phyloP scores from a whole-genome alignment of 2,888 invertebrate species.

The Patella pellucida region DNA sequence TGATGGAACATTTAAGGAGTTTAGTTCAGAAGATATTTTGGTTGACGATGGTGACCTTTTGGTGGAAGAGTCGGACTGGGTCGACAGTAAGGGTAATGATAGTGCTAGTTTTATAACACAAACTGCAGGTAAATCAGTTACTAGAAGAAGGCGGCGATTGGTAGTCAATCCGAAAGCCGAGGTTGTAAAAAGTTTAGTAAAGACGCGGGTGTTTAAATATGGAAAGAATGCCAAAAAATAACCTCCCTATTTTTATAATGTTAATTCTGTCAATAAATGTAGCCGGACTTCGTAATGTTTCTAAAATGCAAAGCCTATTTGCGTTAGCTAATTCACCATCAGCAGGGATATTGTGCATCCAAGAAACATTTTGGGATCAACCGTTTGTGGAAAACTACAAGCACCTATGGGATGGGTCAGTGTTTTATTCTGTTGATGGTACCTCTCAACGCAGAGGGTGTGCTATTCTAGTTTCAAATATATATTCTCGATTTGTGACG shows the following conservation, averaged over 20 bases:
- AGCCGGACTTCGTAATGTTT: neutral
- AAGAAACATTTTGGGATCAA: neutral
- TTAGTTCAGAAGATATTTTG: neutral
- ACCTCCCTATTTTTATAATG: neutral
- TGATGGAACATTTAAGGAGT: no score
- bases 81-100: neutral
- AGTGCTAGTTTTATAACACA: no score
- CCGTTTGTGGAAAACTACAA: no score
- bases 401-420: no score
- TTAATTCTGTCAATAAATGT: neutral
- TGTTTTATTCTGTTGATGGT: no score
- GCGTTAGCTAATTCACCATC: neutral
- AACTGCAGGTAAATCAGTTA: no score
- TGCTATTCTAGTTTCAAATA: no score
- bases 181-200: neutral
- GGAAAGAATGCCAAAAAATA: neutral
- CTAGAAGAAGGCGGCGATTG: neutral
- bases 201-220: neutral
- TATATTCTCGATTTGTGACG: no score
- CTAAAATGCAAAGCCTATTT: neutral
- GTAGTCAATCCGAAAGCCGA: neutral
- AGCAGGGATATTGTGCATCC: neutral
- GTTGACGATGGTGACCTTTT: neutral
- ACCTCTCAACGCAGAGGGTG: no score
- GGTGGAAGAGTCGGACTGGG: neutral